Percentiles rank a stretch among this genome's conserved stretches.
These are phyloP conservation scores for Helostoma temminkii DNA, from an alignment of 2,797 vertebrate species.

Conservation along the genomic window DNA sequence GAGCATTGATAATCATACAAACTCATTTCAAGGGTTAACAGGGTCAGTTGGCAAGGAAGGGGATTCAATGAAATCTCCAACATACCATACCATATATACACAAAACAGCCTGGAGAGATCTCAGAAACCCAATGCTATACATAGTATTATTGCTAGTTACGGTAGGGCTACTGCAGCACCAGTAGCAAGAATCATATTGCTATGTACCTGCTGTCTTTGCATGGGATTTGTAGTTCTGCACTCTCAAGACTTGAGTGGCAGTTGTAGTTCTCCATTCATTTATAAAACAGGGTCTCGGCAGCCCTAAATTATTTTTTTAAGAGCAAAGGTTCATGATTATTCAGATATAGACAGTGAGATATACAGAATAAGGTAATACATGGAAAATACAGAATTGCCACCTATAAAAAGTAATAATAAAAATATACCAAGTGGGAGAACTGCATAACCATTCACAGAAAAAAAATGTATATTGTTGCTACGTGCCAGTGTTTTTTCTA, in stretches of 20 bases:
- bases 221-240: slow-evolving; percentile 78
- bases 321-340: slow-evolving; percentile 80
- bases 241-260: slow-evolving; percentile 56
- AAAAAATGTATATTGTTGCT: slow-evolving; percentile 82
- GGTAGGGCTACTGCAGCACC: slow-evolving; percentile 81
- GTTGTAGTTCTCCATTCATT: slow-evolving; percentile 73
- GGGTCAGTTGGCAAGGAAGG: slow-evolving; percentile 73
- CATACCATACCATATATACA: slow-evolving; percentile 81
- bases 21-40: slow-evolving; percentile 85
- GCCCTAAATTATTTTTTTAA: slow-evolving; percentile 61
- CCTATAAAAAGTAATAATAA: slow-evolving; percentile 83
- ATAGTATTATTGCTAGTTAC: slow-evolving; percentile 87
- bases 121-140: slow-evolving; percentile 81
- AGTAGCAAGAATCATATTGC: slow-evolving; percentile 82
- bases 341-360: slow-evolving; percentile 85
- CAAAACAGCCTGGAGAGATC: slow-evolving; percentile 79
- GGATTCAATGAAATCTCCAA: slow-evolving; percentile 82
- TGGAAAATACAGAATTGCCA: slow-evolving; percentile 85
- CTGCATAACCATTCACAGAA: slow-evolving; percentile 85
- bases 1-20: slow-evolving; percentile 88
- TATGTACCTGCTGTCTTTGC: slow-evolving; percentile 79
- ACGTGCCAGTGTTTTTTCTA: slow-evolving; percentile 83
- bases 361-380: slow-evolving; percentile 84
- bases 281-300: slow-evolving; percentile 56
- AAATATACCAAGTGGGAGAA: slow-evolving; percentile 77